These are phyloP conservation scores for Cantharis rufa DNA, from an alignment of 2,888 invertebrate species.

Conservation along the genomic window DNA sequence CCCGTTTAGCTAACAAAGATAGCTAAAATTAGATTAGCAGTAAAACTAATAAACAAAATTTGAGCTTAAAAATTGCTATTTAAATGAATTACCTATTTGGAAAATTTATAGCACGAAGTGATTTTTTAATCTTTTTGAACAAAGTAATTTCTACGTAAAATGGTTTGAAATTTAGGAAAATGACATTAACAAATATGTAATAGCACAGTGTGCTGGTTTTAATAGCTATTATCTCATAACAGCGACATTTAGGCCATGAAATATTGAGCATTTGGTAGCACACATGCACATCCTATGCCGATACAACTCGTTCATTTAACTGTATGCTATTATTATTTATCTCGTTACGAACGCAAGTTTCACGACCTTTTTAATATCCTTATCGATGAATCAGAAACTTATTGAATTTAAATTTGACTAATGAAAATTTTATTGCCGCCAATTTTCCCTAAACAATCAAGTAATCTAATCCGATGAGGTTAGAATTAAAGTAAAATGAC, in stretches of 20 bases:
- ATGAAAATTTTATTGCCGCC: neutral
- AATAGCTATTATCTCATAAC: constrained; percentile 54
- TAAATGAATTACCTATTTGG: neutral
- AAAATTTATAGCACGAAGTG: neutral
- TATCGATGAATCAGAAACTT: constrained; percentile 35
- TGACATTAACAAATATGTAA: constrained; percentile 49
- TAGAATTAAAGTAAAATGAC: neutral
- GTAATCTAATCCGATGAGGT: neutral
- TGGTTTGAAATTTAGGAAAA: constrained; percentile 33
- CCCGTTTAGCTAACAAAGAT: no score
- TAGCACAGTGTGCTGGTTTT: constrained; percentile 48
- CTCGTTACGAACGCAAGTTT: constrained; percentile 44
- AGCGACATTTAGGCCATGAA: constrained; percentile 50
- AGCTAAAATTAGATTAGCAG: neutral
- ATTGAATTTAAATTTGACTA: constrained; percentile 35
- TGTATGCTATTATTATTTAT: constrained; percentile 49
- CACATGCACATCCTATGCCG: constrained; percentile 46
- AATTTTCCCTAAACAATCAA: neutral
- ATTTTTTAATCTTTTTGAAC: constrained; percentile 1
- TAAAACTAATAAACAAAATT: neutral
- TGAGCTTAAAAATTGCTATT: neutral
- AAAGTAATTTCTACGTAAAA: constrained; percentile 11
- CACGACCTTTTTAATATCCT: constrained; percentile 47
- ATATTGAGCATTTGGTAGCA: constrained; percentile 50
- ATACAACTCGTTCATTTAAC: constrained; percentile 47